Conservation (phyloP, 2,113 vertebrate species). For the Mixornis gularis region DNA sequence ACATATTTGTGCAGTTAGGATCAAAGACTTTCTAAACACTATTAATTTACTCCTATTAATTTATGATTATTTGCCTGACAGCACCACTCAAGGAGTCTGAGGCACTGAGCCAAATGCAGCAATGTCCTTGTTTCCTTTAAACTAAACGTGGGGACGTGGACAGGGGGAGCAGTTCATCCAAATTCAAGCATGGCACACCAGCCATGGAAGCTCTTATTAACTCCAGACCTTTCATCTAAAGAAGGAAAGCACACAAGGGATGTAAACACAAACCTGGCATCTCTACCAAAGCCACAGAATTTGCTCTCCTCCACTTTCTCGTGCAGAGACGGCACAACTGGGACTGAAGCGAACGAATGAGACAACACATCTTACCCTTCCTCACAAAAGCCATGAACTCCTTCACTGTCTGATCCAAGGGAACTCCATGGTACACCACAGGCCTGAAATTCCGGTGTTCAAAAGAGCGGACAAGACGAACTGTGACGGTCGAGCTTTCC, state of each 20-base stretch:
- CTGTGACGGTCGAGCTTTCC: slow-evolving; percentile 74
- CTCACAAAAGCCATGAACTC: slow-evolving; percentile 81
- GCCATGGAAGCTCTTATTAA: not conserved
- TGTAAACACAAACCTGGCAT: not conserved
- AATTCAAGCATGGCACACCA: not conserved
- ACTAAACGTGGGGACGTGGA: not conserved
- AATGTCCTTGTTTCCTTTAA: not conserved
- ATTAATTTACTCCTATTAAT: not conserved
- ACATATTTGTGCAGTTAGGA: not conserved
- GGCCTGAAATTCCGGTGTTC: slow-evolving; percentile 87
- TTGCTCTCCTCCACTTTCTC: not conserved
- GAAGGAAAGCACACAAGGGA: not conserved
- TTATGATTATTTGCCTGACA: slow-evolving; percentile 2
- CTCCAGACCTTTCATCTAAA: not conserved
- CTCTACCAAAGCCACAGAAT: not conserved
- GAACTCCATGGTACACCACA: slow-evolving; percentile 78
- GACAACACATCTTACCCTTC: slow-evolving; percentile 70
- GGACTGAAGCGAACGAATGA: rapidly evolving
- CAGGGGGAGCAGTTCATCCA: not conserved
- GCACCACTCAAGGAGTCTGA: not conserved
- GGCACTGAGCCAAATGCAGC: not conserved
- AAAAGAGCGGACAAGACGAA: slow-evolving; percentile 90
- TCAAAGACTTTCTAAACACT: not conserved
- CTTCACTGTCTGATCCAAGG: slow-evolving; percentile 79
- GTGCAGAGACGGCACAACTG: not conserved